A percentile compares a stretch with the other conserved stretches of the same genome.
These are phyloP conservation scores for Drosophila yakuba DNA, from an alignment of 1,140 invertebrate genomes.

Conservation along the genomic window DNA sequence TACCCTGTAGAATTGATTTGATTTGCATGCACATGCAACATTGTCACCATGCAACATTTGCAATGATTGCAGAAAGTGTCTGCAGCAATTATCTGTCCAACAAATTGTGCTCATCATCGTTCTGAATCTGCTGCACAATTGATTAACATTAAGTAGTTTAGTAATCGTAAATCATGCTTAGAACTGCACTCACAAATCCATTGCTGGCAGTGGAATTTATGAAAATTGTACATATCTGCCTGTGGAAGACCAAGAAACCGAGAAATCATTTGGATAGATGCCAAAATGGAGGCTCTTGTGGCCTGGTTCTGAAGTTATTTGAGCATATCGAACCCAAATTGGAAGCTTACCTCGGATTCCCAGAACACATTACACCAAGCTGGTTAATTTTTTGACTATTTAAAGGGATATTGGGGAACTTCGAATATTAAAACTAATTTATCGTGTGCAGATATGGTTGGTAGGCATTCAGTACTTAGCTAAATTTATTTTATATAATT, in stretches of 20 bases:
- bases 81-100: slow-evolving; percentile 57
- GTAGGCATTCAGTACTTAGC: no score
- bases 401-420: neutral
- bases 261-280: slow-evolving; percentile 21
- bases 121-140: slow-evolving; percentile 51
- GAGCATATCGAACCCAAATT: slow-evolving; percentile 14
- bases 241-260: slow-evolving; percentile 20
- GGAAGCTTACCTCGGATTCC: slow-evolving; percentile 1
- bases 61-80: slow-evolving; percentile 53
- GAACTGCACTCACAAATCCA: slow-evolving; percentile 15
- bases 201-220: slow-evolving; percentile 38
- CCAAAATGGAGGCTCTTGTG: slow-evolving; percentile 4
- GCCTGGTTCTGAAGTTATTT: slow-evolving; percentile 20
- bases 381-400: neutral
- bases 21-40: slow-evolving; percentile 55
- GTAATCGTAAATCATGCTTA: slow-evolving; percentile 68
- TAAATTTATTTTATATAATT: no score
- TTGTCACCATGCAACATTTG: slow-evolving; percentile 44
- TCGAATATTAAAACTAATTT: no score
- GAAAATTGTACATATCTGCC: slow-evolving; percentile 51
- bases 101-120: slow-evolving; percentile 36
- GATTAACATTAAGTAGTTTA: slow-evolving; percentile 75
- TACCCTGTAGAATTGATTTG: slow-evolving; percentile 15
- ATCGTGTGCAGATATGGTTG: no score
- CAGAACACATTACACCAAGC: slow-evolving; percentile 6